Evolutionary conservation across 2,797 vertebrate genomes (phyloP), one percentile per base, ranked within the genome.

Genomic region (Myotis myotis): DNA sequence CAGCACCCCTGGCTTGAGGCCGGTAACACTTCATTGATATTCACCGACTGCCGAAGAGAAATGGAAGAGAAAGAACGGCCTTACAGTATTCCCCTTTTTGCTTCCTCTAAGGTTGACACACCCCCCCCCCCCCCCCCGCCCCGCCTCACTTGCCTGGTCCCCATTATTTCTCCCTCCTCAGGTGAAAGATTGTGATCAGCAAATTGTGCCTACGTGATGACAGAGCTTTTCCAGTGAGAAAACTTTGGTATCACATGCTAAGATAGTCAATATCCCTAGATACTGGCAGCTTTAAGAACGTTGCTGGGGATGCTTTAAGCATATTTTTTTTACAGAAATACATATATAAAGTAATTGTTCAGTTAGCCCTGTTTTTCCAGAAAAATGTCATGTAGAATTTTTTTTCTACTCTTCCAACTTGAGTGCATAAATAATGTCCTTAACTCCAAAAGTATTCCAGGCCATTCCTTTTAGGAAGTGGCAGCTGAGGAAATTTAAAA

Each of bases 221-320:
- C 83, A 84, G 92, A 44, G 62, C 80, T 89, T 92, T 93, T 49
- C 94, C 95, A 72, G 6, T 91, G 95, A 97, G 95, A 87, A 96
- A 97, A 97, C 81, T 17, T 3, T 0, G 66, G 85, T 84, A 66
- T 8, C 36, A 11, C 28, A 23, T 84, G 93, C 47, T 91, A 92
- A 93, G 86, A 86, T 72, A 66, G 36, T 93, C 93, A 91, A 92
- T 93, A 96, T 83, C n/a, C 13, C 41, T 49, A 2, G 2, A 16
- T 82, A 33, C 0, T 66, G 76, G 30, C 93, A 82, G n/a, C 36
- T 76, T 76, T 80, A 96, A 95, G 62, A 70, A 95, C 96, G 36
- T 86, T 91, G 47, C 13, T 92, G 66, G 66, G 49, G 28, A 55
- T 72, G 44, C 20, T n/a, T 76, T 22, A 71, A 70, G 23, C 25